These are phyloP conservation scores for Protobothrops mucrosquamatus DNA, from an alignment of 2,113 vertebrate species.

Conservation along the genomic window DNA sequence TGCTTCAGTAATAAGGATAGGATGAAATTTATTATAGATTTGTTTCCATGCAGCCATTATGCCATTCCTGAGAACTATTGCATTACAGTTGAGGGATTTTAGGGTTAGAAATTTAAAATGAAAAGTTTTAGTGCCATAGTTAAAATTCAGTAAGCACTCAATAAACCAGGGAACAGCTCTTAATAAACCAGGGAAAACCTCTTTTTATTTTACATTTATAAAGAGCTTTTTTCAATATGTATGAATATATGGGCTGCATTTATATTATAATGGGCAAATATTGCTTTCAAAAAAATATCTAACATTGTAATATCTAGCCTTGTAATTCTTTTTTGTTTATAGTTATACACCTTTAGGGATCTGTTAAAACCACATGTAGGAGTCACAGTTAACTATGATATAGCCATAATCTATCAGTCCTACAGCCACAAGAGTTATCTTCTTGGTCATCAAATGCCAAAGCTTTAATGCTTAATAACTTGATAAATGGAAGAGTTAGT, in stretches of 20 bases:
- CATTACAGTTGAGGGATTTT: slow-evolving; percentile 20
- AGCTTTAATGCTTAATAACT: neutral
- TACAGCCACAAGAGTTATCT: neutral
- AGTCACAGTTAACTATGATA: neutral
- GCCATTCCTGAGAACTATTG: slow-evolving; percentile 17
- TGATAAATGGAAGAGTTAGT: neutral
- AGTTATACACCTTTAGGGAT: neutral
- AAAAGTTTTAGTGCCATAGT: slow-evolving; percentile 16
- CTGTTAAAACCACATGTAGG: neutral
- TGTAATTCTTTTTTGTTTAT: neutral
- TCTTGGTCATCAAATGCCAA: neutral
- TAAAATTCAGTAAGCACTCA: slow-evolving; percentile 25
- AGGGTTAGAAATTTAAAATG: slow-evolving; percentile 17
- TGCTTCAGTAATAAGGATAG: neutral
- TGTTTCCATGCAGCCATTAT: slow-evolving; percentile 21
- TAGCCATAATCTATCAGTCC: neutral
- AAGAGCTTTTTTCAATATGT: slow-evolving; percentile 6
- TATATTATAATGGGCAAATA: neutral
- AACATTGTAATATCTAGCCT: neutral
- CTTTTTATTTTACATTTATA: slow-evolving; percentile 24
- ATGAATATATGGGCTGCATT: slow-evolving; percentile 13
- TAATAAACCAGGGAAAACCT: slow-evolving; percentile 19
- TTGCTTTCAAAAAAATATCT: neutral
- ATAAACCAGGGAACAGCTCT: slow-evolving; percentile 17
- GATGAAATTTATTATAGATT: neutral